Conservation (phyloP, 2,113 vertebrate genomes). For the Ptychochromis oligacanthus region DNA sequence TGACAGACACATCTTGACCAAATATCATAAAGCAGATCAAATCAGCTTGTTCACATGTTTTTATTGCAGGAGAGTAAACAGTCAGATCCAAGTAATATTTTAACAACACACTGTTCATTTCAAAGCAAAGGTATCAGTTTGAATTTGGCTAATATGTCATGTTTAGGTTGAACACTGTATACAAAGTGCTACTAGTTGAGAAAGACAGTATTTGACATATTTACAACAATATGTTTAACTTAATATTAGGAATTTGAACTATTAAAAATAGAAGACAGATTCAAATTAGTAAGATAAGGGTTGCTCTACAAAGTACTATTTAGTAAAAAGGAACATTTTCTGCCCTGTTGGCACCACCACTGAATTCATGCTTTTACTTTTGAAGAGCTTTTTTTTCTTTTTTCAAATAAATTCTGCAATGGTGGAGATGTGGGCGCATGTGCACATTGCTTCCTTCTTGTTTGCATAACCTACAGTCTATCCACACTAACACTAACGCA, state of each 20-base stretch:
- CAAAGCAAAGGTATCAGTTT: constrained; percentile 34
- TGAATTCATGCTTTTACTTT: constrained; percentile 16
- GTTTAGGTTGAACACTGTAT: constrained; percentile 36
- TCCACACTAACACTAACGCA: background rate
- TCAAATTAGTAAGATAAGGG: constrained; percentile 47
- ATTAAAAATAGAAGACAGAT: constrained; percentile 51
- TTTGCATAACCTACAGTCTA: constrained; percentile 31
- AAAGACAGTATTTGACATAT: constrained; percentile 65
- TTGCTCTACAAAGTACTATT: constrained; percentile 29
- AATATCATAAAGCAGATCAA: constrained; percentile 39
- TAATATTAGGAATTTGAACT: constrained; percentile 44
- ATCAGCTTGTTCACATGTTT: constrained; percentile 40
- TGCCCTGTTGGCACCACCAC: constrained; percentile 46
- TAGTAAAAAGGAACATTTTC: constrained; percentile 39
- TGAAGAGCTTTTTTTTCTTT: background rate
- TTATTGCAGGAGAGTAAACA: constrained; percentile 62
- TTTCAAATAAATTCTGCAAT: background rate
- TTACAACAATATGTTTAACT: constrained; percentile 56
- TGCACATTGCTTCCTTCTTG: constrained; percentile 18
- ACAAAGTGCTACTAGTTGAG: constrained; percentile 49
- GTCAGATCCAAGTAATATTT: constrained; percentile 33
- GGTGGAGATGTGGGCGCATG: background rate
- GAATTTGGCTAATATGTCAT: constrained; percentile 23
- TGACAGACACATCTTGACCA: constrained; percentile 27
- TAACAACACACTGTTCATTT: constrained; percentile 4